Evolutionary conservation across 2,888 invertebrate genomes (phyloP).

Genomic region (Torymus texanus): DNA sequence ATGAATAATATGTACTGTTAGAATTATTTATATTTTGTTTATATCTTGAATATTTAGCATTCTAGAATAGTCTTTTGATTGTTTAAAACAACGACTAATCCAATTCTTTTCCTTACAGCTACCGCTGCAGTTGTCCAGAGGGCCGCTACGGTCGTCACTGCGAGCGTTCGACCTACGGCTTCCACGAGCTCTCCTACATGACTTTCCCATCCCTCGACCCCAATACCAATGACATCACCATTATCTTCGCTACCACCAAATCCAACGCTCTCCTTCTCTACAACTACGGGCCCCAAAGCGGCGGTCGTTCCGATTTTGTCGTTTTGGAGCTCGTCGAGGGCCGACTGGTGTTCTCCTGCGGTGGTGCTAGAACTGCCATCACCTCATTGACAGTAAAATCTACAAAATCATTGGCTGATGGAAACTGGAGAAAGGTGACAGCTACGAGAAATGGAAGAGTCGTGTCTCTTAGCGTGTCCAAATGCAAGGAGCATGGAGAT

Average conservation of each 20-base stretch:
- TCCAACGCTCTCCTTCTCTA: slow-evolving; percentile 91
- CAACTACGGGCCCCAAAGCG: slow-evolving; percentile 91
- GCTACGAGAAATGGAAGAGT: slow-evolving; percentile 93
- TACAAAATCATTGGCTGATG: slow-evolving; percentile 84
- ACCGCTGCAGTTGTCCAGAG: slow-evolving; percentile 84
- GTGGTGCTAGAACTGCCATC: slow-evolving; percentile 91
- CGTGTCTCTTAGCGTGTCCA: slow-evolving; percentile 87
- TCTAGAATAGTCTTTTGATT: no score
- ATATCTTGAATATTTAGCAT: no score
- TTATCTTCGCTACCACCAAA: slow-evolving; percentile 93
- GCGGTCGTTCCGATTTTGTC: slow-evolving; percentile 93
- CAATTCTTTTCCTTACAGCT: slow-evolving; percentile 59
- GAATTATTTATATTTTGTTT: no score
- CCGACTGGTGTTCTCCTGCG: slow-evolving; percentile 91
- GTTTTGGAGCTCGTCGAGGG: slow-evolving; percentile 92
- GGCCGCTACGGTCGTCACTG: slow-evolving; percentile 94
- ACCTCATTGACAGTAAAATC: slow-evolving; percentile 84
- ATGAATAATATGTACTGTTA: no score
- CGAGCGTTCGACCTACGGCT: slow-evolving; percentile 92
- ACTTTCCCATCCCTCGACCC: slow-evolving; percentile 90
- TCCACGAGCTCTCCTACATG: slow-evolving; percentile 92
- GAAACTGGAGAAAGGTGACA: slow-evolving; percentile 93
- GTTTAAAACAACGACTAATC: no score
- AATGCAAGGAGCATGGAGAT: slow-evolving; percentile 91
- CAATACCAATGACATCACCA: slow-evolving; percentile 92